Evolutionary conservation across 2,113 vertebrate genomes (phyloP).

Genomic region (Tenebrosternarchus preto): DNA sequence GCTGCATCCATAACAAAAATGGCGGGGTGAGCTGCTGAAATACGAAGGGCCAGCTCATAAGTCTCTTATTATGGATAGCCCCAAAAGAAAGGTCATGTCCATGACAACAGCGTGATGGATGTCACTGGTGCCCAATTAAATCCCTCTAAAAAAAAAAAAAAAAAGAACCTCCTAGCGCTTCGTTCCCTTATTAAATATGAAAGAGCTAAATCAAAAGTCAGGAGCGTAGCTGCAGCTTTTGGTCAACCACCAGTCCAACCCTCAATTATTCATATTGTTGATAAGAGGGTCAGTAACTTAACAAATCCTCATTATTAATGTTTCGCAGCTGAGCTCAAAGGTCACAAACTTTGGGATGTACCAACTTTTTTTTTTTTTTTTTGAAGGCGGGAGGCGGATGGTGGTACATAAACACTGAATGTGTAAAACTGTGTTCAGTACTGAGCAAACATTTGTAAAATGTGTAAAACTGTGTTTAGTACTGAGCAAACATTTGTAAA

Average conservation of each 20-base stretch:
- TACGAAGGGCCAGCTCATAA: conserved; percentile 70
- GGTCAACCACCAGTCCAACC: conserved; percentile 63
- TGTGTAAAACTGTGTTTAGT: conserved; percentile 63
- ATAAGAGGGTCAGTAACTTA: conserved; percentile 74
- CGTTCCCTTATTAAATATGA: conserved; percentile 80
- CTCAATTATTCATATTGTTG: conserved; percentile 77
- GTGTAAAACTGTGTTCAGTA: conserved; percentile 62
- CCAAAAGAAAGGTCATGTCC: conserved; percentile 77
- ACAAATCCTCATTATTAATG: conserved; percentile 74
- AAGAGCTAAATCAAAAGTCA: conserved; percentile 75
- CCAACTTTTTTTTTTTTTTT: conserved; percentile 55
- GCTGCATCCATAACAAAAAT: conserved; percentile 54
- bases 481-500: too few species aligned
- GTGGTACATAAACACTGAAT: conserved; percentile 59
- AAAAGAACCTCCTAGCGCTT: conserved; percentile 69
- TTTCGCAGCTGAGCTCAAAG: conserved; percentile 70
- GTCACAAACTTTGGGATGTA: conserved; percentile 66
- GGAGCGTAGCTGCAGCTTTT: conserved; percentile 63
- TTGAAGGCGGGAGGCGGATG: background rate
- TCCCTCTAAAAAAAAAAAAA: conserved; percentile 71
- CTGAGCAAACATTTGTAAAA: too few species aligned
- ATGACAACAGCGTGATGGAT: conserved; percentile 82
- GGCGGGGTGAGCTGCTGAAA: conserved; percentile 65
- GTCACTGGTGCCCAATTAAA: conserved; percentile 80
- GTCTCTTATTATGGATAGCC: conserved; percentile 81